Evolutionary conservation across 2,797 vertebrate genomes (phyloP), one percentile per base, ranked within the genome.

Genomic region (Xenentodon cancila): DNA sequence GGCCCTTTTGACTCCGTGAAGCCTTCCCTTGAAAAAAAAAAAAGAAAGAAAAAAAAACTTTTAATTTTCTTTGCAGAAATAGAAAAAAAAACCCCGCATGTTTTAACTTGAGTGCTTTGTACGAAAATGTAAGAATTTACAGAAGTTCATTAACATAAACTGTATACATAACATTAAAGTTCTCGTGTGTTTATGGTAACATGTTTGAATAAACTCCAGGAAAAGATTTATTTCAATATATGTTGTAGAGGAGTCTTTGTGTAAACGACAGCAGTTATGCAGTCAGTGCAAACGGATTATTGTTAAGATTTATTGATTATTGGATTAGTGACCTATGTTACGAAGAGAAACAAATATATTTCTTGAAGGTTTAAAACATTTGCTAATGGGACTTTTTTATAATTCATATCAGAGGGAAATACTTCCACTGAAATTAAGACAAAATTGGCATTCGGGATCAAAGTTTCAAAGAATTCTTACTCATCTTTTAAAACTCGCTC

Each of bases 171-270:
- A 84, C 86, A 84, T 86, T 68, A 79, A 86, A 85, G 81, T 92
- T 81, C 80, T 81, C 73, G 71, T 89, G 90, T 94, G 91, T 91
- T 92, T 87, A 90, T 91, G 88, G 80, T 85, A 81, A 91, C 82
- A 88, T 91, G 84, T 88, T 87, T 91, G 87, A 93, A 93, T 94
- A 94, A 94, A 93, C 77, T 85, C 80, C 80, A 86, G 74, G 75
- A 92, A 90, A 85, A 82, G 73, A 56, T 87, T 90, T 81, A 87
- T 85, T 84, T 80, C 78, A 86, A 71, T 53, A 73, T 45, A 67
- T 84, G 71, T 67, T 71, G 68, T 20, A 83, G 58, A 68, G 27
- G 34, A 55, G 48, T 70, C 21, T 68, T 56, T 75, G 49, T 66
- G 44, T 57, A 11, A 30, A 30, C 5, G 7, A 30, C 30, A 30